phyloP scores from a whole-genome alignment of 2,113 vertebrate genomes.

The Tyrannus savana region DNA sequence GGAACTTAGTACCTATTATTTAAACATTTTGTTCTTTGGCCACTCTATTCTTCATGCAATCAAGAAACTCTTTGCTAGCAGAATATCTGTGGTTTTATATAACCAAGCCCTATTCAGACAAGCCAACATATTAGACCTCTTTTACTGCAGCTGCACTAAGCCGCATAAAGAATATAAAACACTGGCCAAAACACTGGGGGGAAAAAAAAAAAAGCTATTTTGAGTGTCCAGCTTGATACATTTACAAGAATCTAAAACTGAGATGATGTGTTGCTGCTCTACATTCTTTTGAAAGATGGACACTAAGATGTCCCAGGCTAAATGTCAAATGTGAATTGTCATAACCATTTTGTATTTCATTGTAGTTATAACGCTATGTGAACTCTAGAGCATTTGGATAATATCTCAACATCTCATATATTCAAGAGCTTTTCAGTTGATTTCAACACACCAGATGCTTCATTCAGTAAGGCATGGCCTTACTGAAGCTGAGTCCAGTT shows the following conservation, averaged over 20 bases:
- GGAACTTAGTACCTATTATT: slow-evolving; percentile 32
- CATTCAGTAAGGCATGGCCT: neutral
- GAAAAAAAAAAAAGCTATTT: neutral
- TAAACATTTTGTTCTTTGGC: slow-evolving; percentile 3
- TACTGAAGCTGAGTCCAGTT: neutral
- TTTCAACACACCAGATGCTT: neutral
- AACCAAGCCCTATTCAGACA: slow-evolving; percentile 25
- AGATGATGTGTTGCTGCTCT: neutral
- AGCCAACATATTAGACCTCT: slow-evolving; percentile 34
- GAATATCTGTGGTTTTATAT: slow-evolving; percentile 31
- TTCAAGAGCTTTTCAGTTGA: slow-evolving; percentile 2
- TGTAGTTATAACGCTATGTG: neutral
- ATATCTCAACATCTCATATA: neutral
- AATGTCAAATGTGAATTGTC: neutral
- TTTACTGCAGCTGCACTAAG: slow-evolving; percentile 55
- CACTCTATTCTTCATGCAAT: slow-evolving; percentile 13
- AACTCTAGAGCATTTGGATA: neutral
- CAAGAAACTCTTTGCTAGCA: slow-evolving; percentile 28
- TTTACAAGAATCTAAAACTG: neutral
- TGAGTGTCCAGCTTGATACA: neutral
- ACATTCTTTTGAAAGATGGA: neutral
- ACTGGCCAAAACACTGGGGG: neutral
- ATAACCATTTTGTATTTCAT: neutral
- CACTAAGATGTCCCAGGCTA: neutral
- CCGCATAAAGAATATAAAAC: neutral